Base-by-base conservation (phyloP, 2,888 invertebrate genomes). In the Dryocosmus kuriphilus region DNA sequence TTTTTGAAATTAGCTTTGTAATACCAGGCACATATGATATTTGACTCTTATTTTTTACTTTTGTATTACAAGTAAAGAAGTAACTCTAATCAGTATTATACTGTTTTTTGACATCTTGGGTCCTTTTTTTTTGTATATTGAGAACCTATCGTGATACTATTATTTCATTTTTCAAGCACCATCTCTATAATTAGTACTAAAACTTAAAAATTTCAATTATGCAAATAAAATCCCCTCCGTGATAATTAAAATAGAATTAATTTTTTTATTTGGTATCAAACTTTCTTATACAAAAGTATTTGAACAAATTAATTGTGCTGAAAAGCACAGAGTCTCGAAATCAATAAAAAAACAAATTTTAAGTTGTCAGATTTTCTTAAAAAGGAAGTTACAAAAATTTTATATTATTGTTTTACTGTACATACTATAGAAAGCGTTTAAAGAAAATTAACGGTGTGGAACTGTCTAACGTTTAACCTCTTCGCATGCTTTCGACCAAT, bases 371-470 rank as follows among this genome's bases (percentile, higher is more conserved):
- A 57, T 22, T 57, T 14, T 57, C 22, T 57, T 22, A 9, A 57
- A 24, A 14, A 24, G 4, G 14, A 57, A 57, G 57, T 11, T 57
- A 24, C 22, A 57, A 57, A 24, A 57, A 57, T 24, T 0, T 57
- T 14, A 24, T 24, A 4, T 57, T 24, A 24, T 51, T 51, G 6
- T 57, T 24, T 57, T 22, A 57, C n/a, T 57, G 24, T 57, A 24
- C 57, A 24, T 57, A 22, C 11, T 24, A 24, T 55, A 55, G 6
- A 22, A 57, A 24, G 57, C 24, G 57, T 24, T 24, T 14, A 24
- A 24, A 57, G 57, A 57, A 81, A 83, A 82, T 83, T 81, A 81
- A 80, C 78, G 79, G 81, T 83, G 81, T 82, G 82, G 77, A 84
- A 82, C 77, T 81, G 77, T 78, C 75, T 77, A 78, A 79, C 77